A percentile compares a stretch with the other conserved stretches of the same genome.
Conservation (phyloP, 2,113 vertebrate species). For the Athene cunicularia region DNA sequence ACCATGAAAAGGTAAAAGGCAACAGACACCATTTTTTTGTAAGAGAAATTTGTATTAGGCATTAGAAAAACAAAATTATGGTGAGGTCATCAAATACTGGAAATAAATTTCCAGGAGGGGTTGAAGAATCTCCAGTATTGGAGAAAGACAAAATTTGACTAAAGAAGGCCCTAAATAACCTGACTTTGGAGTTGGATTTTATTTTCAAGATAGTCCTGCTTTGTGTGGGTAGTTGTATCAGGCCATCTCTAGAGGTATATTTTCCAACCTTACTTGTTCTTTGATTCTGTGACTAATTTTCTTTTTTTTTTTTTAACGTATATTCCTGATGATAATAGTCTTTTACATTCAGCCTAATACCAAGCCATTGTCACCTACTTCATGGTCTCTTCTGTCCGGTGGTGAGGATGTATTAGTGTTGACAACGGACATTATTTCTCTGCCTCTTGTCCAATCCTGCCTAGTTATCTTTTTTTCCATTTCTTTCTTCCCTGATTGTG, state of each 20-base stretch:
- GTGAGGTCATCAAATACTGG: background rate
- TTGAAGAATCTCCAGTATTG: background rate
- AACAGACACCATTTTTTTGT: background rate
- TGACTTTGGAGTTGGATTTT: background rate
- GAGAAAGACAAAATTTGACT: background rate
- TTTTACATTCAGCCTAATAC: background rate
- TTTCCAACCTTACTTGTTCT: background rate
- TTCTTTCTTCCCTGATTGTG: background rate
- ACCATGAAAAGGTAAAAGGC: background rate
- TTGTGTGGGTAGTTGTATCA: background rate
- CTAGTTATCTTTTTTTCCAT: background rate
- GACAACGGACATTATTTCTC: background rate
- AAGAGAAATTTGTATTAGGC: background rate
- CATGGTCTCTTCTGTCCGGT: background rate
- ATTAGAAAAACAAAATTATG: background rate
- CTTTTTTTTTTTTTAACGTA: background rate
- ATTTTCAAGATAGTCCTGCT: background rate
- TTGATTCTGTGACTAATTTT: background rate
- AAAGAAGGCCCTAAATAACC: background rate
- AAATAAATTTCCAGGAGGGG: background rate
- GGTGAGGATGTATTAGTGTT: background rate
- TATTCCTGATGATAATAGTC: rapidly evolving
- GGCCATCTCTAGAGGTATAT: background rate
- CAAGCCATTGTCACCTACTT: background rate
- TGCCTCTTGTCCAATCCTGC: background rate